Evolutionary conservation across 2,888 invertebrate species (phyloP), one percentile per base, ranked within the genome.

Genomic region (Watsonalla cultraria): DNA sequence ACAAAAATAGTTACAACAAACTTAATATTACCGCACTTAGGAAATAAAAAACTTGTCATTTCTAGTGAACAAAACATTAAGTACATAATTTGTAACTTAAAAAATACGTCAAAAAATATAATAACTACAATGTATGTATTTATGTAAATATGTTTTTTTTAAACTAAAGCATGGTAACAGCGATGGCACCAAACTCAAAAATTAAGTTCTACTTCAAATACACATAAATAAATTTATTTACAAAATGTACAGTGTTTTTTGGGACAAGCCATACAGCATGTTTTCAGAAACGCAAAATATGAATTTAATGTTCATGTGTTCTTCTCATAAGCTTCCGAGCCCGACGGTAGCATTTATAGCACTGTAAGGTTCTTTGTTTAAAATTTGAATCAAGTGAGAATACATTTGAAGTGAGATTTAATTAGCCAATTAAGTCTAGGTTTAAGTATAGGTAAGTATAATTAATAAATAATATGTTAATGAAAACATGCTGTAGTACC

Each of bases 181-280:
- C 64, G 67, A 89, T 89, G 89, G 88, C 89, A 87, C 87, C 87
- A 86, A 72, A 80, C 64, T 56, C 49, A 49, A 37, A 49, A 14
- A 49, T 49, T 11, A 9, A 39, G 9, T 58, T 56, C 13, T 37
- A n/a, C 45, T 53, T 49, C 9, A 48, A 4, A 7, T 50, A 62
- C 57, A 63, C 62, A 56, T 53, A 47, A 60, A 11, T 8, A 56
- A 55, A 39, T 52, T 54, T 65, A 65, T 66, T 64, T 57, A 62
- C 57, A 62, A 54, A 59, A 63, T 63, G 56, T 62, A 61, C 61
- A 70, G 11, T 8, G 39, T 9, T 24, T 24, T 24, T 24, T 24
- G 24, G 42, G 9, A 9, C 2, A 42, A 2, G 9, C 7, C 37
- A 37, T 37, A 7, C 42, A 9, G 11, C 11, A 42, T 9, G 11